phyloP scores from a whole-genome alignment of 2,113 vertebrate species.

The Melanostigma gelatinosum region DNA sequence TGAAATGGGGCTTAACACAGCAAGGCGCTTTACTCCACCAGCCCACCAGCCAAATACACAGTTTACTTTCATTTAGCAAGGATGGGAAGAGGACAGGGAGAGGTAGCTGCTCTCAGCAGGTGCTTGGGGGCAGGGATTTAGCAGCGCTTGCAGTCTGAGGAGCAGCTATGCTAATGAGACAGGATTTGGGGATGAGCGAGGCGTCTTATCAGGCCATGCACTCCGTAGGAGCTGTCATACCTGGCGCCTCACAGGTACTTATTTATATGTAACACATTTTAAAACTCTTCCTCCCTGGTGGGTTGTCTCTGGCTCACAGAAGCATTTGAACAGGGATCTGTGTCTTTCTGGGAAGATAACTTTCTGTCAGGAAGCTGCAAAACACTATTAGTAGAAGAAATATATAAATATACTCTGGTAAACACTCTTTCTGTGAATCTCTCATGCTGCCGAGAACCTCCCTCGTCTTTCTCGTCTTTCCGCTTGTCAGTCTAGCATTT shows the following conservation, averaged over 20 bases:
- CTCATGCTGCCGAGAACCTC: neutral
- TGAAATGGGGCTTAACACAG: conserved; percentile 62
- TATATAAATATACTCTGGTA: conserved; percentile 28
- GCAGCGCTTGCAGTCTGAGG: conserved; percentile 65
- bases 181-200: conserved; percentile 72
- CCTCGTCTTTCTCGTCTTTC: neutral
- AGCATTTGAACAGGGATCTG: conserved; percentile 39
- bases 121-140: conserved; percentile 65
- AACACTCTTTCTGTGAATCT: conserved; percentile 19
- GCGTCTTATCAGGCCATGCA: conserved; percentile 73
- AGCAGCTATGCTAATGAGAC: conserved; percentile 77
- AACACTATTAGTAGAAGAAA: conserved; percentile 58
- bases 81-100: conserved; percentile 45
- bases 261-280: conserved; percentile 62
- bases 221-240: conserved; percentile 63
- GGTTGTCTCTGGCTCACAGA: conserved; percentile 40
- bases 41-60: conserved; percentile 59
- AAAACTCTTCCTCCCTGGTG: conserved; percentile 40
- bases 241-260: conserved; percentile 63
- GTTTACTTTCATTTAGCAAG: conserved; percentile 73
- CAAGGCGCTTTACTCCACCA: conserved; percentile 58
- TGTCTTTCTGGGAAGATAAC: conserved; percentile 38
- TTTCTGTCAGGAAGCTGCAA: conserved; percentile 53
- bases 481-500: conserved; percentile 47
- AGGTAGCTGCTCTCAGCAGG: conserved; percentile 66